phyloP scores from a whole-genome alignment of 1,140 invertebrate species.

The Venturia canescens region DNA sequence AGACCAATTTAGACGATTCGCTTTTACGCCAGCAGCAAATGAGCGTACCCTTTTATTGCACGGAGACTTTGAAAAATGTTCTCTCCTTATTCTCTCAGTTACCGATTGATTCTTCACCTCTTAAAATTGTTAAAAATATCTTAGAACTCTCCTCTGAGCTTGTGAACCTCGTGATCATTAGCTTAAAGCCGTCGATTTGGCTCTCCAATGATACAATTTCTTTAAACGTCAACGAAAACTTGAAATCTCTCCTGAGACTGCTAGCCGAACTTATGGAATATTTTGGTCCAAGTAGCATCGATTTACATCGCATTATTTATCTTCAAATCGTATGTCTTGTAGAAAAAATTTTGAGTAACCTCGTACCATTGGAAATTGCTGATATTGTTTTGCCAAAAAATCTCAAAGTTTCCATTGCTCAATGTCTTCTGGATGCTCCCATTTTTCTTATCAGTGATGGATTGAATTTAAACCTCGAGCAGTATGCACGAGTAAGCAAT shows the following conservation, averaged over 20 bases:
- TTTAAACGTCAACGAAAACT: constrained; percentile 63
- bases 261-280: constrained; percentile 67
- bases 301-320: constrained; percentile 67
- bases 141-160: constrained; percentile 66
- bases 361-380: constrained; percentile 69
- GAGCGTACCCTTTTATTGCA: constrained; percentile 76
- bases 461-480: constrained; percentile 62
- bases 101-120: constrained; percentile 56
- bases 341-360: constrained; percentile 64
- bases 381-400: constrained; percentile 64
- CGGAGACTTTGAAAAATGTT: constrained; percentile 72
- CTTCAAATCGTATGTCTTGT: constrained; percentile 64
- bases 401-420: constrained; percentile 63
- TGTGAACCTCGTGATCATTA: constrained; percentile 63
- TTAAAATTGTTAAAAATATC: constrained; percentile 63
- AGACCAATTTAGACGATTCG: constrained; percentile 65
- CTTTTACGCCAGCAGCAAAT: constrained; percentile 75
- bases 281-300: constrained; percentile 60
- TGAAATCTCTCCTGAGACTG: constrained; percentile 64
- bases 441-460: constrained; percentile 66
- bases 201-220: constrained; percentile 63
- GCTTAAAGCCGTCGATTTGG: constrained; percentile 70
- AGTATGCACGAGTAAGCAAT: constrained; percentile 66
- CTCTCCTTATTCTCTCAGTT: constrained; percentile 64
- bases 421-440: constrained; percentile 66